Evolutionary conservation across 2,888 invertebrate species (phyloP).

Genomic region (Calameuta pallipes): DNA sequence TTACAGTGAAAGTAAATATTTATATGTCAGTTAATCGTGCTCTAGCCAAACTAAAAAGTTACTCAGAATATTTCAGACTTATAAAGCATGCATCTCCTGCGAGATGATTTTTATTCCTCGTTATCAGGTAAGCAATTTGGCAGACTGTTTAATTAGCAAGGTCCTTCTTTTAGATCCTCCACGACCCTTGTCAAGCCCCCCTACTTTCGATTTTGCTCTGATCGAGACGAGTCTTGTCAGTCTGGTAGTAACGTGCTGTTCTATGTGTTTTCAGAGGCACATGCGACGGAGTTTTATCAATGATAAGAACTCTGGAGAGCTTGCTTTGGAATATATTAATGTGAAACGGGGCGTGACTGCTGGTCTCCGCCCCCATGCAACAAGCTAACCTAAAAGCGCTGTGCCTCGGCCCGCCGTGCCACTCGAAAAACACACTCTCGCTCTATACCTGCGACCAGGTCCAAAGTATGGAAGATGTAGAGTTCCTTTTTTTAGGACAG

Average conservation of each 20-base stretch:
- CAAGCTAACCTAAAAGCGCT: constrained; percentile 60
- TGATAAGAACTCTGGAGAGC: constrained; percentile 62
- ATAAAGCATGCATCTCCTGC: background rate
- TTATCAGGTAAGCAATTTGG: constrained; percentile 39
- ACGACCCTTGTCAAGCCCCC: background rate
- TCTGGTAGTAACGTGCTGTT: constrained; percentile 66
- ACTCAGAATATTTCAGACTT: constrained; percentile 50
- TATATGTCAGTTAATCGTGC: background rate
- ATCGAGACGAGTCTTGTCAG: constrained; percentile 58
- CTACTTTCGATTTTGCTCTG: constrained; percentile 5
- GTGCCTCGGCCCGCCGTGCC: constrained; percentile 64
- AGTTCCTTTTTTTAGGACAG: constrained; percentile 40
- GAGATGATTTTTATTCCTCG: background rate
- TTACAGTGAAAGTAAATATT: background rate
- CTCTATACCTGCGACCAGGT: constrained; percentile 63
- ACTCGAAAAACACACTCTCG: constrained; percentile 64
- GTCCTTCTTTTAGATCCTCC: background rate
- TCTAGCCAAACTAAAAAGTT: constrained; percentile 26
- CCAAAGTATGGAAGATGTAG: constrained; percentile 64
- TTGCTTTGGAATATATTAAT: constrained; percentile 62
- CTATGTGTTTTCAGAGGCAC: constrained; percentile 66
- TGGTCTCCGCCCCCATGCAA: constrained; percentile 58
- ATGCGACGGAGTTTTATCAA: constrained; percentile 63
- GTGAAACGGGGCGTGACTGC: constrained; percentile 59
- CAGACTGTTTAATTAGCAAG: constrained; percentile 25